These are phyloP conservation scores for Ochotona princeps DNA, from an alignment of 2,113 vertebrate species.

Conservation along the genomic window DNA sequence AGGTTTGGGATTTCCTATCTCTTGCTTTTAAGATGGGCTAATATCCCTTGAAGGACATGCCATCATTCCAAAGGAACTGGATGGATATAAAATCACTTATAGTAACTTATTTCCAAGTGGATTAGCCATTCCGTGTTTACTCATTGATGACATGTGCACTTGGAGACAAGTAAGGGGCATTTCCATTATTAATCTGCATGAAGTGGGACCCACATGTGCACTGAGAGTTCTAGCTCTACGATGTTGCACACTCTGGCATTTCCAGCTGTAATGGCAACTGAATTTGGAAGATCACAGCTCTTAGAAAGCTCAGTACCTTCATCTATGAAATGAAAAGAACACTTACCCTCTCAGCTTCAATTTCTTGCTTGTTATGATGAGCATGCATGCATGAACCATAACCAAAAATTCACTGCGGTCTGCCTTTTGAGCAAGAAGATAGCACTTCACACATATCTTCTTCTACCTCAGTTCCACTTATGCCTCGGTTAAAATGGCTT, in stretches of 20 bases:
- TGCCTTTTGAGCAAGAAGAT: slow-evolving; percentile 41
- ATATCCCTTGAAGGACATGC: slow-evolving; percentile 7
- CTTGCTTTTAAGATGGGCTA: not conserved
- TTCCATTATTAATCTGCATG: not conserved
- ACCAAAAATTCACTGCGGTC: not conserved
- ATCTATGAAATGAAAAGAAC: slow-evolving; percentile 40
- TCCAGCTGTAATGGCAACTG: not conserved
- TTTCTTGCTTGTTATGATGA: not conserved
- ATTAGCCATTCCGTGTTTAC: not conserved
- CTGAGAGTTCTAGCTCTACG: not conserved
- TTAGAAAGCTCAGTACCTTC: not conserved
- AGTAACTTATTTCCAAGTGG: slow-evolving; percentile 25
- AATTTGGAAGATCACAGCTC: not conserved
- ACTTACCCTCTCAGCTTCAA: not conserved
- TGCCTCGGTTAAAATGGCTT: slow-evolving; percentile 39
- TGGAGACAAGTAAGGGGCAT: not conserved
- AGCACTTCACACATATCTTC: not conserved
- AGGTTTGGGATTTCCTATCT: not conserved
- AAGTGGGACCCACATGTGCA: not conserved
- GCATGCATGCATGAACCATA: not conserved
- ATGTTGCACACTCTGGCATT: slow-evolving; percentile 18
- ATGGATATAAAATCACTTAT: not conserved
- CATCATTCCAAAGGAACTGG: not conserved
- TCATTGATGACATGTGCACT: not conserved
- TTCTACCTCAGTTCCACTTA: slow-evolving; percentile 11